Percentiles rank a stretch among this genome's conserved stretches.
phyloP scores from a whole-genome alignment of 2,888 invertebrate genomes.

The Diarsia rubi region DNA sequence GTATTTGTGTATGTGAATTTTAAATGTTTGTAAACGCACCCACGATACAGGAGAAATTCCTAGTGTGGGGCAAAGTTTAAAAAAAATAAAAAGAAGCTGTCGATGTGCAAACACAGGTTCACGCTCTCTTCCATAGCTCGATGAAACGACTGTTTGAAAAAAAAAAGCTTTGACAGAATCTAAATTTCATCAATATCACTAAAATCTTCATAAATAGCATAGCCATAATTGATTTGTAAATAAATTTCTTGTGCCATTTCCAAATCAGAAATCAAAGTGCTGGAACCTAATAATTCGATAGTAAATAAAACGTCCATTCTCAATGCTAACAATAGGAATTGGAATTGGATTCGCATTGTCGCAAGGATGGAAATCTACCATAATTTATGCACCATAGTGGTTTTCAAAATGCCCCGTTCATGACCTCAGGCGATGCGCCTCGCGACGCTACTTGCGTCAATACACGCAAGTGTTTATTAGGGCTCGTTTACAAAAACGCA shows the following conservation, averaged over 20 bases:
- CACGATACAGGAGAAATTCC: too few relatives aligned
- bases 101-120: not conserved
- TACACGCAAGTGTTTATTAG: not conserved
- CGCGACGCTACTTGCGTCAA: not conserved
- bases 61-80: too few relatives aligned
- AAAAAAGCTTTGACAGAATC: not conserved
- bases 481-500: not conserved
- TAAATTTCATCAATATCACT: not conserved
- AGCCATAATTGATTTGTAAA: not conserved
- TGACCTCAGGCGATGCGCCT: not conserved
- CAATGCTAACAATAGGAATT: constrained; percentile 4
- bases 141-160: not conserved
- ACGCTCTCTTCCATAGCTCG: not conserved
- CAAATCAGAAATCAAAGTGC: not conserved
- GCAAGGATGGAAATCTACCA: constrained; percentile 14
- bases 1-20: too few relatives aligned
- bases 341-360: constrained; percentile 16
- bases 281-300: constrained; percentile 1
- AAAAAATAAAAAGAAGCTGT: too few relatives aligned
- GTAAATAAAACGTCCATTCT: constrained; percentile 13
- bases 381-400: constrained; percentile 40
- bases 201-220: not conserved
- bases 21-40: too few relatives aligned
- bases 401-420: constrained; percentile 10
- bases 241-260: not conserved